Conservation (phyloP, 2,113 vertebrate species). For the Myodes glareolus region DNA sequence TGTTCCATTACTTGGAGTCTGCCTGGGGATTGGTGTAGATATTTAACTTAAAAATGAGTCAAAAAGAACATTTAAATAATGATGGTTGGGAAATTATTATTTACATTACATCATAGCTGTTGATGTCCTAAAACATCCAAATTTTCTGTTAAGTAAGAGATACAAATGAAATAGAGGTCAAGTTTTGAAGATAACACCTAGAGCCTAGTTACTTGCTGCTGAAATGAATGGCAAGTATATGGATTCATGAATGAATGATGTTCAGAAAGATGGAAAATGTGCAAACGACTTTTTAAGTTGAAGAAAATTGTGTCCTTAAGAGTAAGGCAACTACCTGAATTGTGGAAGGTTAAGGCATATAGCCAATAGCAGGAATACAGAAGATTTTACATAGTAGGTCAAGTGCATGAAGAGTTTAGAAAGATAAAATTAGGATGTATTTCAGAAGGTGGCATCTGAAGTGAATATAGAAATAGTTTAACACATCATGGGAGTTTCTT, state of each 20-base stretch:
- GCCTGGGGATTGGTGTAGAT: neutral
- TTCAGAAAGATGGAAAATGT: neutral
- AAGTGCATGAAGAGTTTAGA: neutral
- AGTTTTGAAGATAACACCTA: neutral
- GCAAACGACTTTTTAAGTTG: neutral
- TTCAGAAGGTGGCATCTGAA: neutral
- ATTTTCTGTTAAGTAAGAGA: neutral
- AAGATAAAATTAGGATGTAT: neutral
- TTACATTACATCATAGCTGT: neutral
- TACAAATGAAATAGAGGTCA: neutral
- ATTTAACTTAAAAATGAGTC: constrained; percentile 29
- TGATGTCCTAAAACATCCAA: neutral
- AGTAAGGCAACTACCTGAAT: neutral
- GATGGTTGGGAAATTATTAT: neutral
- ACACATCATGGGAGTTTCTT: neutral
- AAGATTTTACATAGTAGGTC: neutral
- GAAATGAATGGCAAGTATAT: neutral
- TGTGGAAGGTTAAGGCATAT: neutral
- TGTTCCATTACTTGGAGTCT: neutral
- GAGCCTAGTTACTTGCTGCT: neutral
- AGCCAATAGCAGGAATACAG: neutral
- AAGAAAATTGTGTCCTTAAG: neutral
- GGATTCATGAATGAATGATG: neutral
- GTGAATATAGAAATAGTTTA: neutral
- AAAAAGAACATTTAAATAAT: neutral